phyloP scores from a whole-genome alignment of 2,888 invertebrate genomes.

The Noctua pronuba region DNA sequence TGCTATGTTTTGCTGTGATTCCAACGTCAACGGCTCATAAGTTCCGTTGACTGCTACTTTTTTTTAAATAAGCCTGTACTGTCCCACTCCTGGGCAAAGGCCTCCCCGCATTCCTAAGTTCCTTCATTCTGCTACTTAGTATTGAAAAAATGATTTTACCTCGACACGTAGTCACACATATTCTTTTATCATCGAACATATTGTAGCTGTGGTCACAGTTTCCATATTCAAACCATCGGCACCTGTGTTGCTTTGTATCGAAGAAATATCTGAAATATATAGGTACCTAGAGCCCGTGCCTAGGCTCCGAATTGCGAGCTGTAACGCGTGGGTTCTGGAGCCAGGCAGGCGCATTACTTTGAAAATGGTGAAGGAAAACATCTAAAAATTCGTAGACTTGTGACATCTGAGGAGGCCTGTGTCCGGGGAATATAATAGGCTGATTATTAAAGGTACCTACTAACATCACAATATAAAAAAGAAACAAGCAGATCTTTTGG shows the following conservation, averaged over 20 bases:
- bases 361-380: background rate
- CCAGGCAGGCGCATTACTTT: background rate
- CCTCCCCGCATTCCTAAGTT: background rate
- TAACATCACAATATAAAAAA: background rate
- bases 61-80: background rate
- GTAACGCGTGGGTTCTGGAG: background rate
- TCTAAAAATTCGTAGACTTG: background rate
- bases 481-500: background rate
- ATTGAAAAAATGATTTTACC: slow-evolving; percentile 23
- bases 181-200: background rate
- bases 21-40: background rate
- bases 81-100: background rate
- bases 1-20: background rate
- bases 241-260: slow-evolving; percentile 41
- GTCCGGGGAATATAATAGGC: background rate
- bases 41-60: background rate
- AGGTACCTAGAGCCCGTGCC: background rate
- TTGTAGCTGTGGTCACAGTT: slow-evolving; percentile 53
- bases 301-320: background rate
- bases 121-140: background rate
- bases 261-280: slow-evolving; percentile 56
- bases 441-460: background rate
- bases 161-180: slow-evolving; percentile 19
- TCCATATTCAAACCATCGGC: slow-evolving; percentile 37
- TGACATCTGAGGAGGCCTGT: background rate